Base-by-base conservation (phyloP, 1,140 invertebrate genomes). In the Cyclargus thomasi region DNA sequence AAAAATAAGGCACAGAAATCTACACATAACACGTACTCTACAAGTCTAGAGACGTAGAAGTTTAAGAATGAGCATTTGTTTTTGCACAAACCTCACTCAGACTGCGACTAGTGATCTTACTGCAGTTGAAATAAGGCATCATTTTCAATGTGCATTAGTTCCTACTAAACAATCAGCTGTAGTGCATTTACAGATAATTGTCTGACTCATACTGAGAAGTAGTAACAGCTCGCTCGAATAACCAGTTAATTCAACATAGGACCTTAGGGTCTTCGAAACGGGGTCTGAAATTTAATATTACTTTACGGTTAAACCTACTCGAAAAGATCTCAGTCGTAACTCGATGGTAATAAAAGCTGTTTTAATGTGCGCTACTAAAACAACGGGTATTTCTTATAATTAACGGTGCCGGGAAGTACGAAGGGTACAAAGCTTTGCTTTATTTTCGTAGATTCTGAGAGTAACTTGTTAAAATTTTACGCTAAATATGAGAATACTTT, bases 111-210 rank as follows among this genome's bases (percentile, higher is more conserved):
- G 23, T 8, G 36, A 39, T 14, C 10, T 8, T 39, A 39, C 36
- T 39, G 8, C 11, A 1, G 1, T 39, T 39, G 36, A 39, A 39
- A 39, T 39, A 39, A 39, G 36, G 11, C 8, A 8, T 39, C 4
- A 39, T 39, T 11, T 39, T 3, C 36, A 8, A 8, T 39, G 36
- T 39, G 11, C 7, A 39, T 10, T 39, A 14, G 7, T 39, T 39
- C 36, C 36, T 39, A 39, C 36, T 39, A 39, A 57, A 57, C 55
- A 57, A 57, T 57, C 55, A 57, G 55, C 18, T 57, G 55, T 57
- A 10, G 55, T 57, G 55, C 55, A 20, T 57, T 57, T 57, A 20
- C 18, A 20, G 55, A 57, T 57, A 57, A 57, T 57, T 57, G 55
- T 18, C 55, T 57, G 55, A 57, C 17, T 57, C 55, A 57, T 57